Base-by-base conservation (phyloP, 2,888 invertebrate species). In the Lasius fuliginosus region DNA sequence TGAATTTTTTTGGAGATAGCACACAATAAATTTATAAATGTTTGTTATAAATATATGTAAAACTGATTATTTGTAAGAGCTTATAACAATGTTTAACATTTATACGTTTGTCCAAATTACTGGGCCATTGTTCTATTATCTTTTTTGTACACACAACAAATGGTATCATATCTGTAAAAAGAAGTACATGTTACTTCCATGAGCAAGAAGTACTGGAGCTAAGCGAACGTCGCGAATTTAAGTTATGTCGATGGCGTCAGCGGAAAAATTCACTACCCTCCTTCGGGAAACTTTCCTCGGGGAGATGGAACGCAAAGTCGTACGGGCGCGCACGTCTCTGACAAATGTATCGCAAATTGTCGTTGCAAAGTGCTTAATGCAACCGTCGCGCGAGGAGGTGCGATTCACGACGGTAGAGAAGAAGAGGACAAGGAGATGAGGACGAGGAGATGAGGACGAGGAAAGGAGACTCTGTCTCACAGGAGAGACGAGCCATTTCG, bases 271-370 rank as follows among this genome's bases (percentile, higher is more conserved):
- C n/a, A 33, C 8, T 77, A 71, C 58, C 75, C 77, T 86, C 58
- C 89, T 87, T 90, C 86, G 83, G 85, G 85, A 85, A 90, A 90
- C 90, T 92, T 90, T 92, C 87, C 86, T 74, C 81, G 79, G 65
- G 49, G 83, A 85, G 85, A 86, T 88, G 85, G 87, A 86, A 56
- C 60, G 75, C 74, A 85, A 86, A 89, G 88, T 90, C 91, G 83
- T 88, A 89, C 87, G 86, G 2, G 15, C 15, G 9, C 40, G 18
- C 69, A 27, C 56, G 53, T 12, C 87, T 85, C 82, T 83, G 83
- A 93, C 93, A 94, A 95, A 94, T 95, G 94, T 95, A 94, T 94
- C 94, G 93, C 90, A 94, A 95, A 95, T 95, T 94, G 95, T 94
- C 93, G 93, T 90, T 90, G 91, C 92, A 89, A 93, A 94, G 94